Evolutionary conservation across 2,113 vertebrate species (phyloP), one percentile per base, ranked within the genome.

Genomic region (Pitta sordida): DNA sequence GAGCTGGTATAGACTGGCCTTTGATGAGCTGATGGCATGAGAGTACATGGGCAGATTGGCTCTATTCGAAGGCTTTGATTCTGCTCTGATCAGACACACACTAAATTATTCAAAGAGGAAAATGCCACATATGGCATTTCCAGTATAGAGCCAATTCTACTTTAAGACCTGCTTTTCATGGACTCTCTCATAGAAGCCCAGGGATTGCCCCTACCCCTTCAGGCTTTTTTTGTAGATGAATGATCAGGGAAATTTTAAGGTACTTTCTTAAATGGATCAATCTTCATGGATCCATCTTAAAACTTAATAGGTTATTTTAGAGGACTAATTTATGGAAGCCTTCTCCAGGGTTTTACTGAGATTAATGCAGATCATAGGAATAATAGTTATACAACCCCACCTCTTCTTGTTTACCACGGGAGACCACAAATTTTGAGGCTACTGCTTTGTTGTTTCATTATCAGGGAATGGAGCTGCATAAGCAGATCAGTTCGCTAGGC

Each of bases 71-170:
- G 44, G 27, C 41, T 74, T 78, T 74, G 65, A 30, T 48, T 86
- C 24, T 18, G 4, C 24, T 69, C 14, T 23, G 32, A 64, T 65
- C 29, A 51, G 51, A 39, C 30, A 60, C 16, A 43, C 10, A 8
- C 43, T 36, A 17, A 16, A 30, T 51, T 69, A 69, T 75, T 41
- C n/a, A 46, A 39, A 73, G 16, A 24, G 14, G 11, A 37, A 59
- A 68, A 68, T 17, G 11, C 4, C 12, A 22, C 3, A 15, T 32
- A 16, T 13, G 43, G 7, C 17, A 49, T 87, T 87, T 87, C 15
- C 7, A 10, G 41, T 2, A 0, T 18, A 59, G 4, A 53, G 0
- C 3, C 7, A 83, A 41, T 59, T 77, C 39, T 55, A 2, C 21
- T 53, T 49, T 17, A 76, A 49, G 6, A 5, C 4, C 7, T 36